These are phyloP conservation scores for Automeris io DNA, from an alignment of 2,888 invertebrate genomes.

Conservation along the genomic window DNA sequence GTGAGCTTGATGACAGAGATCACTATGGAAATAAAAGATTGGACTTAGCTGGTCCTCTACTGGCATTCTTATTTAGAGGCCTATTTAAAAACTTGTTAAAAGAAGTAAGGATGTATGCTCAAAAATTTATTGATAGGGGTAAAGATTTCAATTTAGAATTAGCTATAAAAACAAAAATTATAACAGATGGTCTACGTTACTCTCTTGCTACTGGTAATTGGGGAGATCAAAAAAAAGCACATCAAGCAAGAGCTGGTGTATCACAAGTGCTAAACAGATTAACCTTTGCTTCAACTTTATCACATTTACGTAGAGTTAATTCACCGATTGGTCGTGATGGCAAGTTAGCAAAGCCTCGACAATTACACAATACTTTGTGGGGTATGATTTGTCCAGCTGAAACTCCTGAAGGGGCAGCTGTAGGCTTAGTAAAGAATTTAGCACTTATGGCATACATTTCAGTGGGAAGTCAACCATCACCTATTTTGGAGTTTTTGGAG, in stretches of 20 bases:
- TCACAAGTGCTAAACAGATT: constrained; percentile 98
- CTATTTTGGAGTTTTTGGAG: constrained; percentile 99
- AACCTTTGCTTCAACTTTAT: constrained; percentile 98
- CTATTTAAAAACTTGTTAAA: constrained; percentile 97
- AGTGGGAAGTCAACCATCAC: constrained; percentile 99
- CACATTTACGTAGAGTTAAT: constrained; percentile 98
- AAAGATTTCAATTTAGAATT: constrained; percentile 99
- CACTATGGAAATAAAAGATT: constrained; percentile 99
- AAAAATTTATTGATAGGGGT: constrained; percentile 98
- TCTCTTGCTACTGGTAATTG: constrained; percentile 99
- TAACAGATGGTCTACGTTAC: constrained; percentile 98
- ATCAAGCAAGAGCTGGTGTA: constrained; percentile 97
- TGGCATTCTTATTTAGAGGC: constrained; percentile 98
- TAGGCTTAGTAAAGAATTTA: constrained; percentile 98
- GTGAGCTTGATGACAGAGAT: constrained; percentile 99
- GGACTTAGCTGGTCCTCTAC: constrained; percentile 96
- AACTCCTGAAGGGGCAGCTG: constrained; percentile 98
- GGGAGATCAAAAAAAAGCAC: constrained; percentile 99
- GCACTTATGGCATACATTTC: constrained; percentile 99
- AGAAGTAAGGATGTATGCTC: constrained; percentile 98
- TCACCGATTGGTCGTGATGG: constrained; percentile 99
- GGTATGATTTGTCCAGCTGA: constrained; percentile 99
- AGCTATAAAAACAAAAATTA: constrained; percentile 97
- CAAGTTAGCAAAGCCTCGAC: constrained; percentile 98
- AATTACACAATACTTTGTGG: constrained; percentile 99